Percentiles rank a stretch among this genome's conserved stretches.
Evolutionary conservation across 2,888 invertebrate species (phyloP).

Genomic region (Melanostoma scalare): DNA sequence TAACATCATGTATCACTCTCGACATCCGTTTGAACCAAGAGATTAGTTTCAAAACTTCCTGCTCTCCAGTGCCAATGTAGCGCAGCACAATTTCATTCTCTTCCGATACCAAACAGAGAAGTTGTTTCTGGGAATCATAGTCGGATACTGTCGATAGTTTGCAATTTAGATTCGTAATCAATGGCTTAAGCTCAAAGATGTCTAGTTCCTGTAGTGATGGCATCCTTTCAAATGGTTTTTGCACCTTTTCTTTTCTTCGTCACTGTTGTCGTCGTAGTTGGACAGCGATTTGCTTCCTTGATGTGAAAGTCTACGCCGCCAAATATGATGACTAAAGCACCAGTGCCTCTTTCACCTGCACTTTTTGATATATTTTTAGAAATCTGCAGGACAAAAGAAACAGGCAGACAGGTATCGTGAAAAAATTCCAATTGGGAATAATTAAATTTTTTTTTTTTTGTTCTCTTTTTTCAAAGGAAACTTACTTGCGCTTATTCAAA

Average conservation of each 20-base stretch:
- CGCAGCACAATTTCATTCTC: conserved; percentile 81
- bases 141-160: conserved; percentile 81
- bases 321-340: conserved; percentile 36
- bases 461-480: conserved; percentile 6
- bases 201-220: conserved; percentile 75
- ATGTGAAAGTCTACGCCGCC: conserved; percentile 38
- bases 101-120: conserved; percentile 80
- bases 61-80: conserved; percentile 78
- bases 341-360: conserved; percentile 19
- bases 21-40: conserved; percentile 80
- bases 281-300: conserved; percentile 5
- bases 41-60: conserved; percentile 80
- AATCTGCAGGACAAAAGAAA: conserved; percentile 70
- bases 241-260: not conserved
- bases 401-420: conserved; percentile 47
- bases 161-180: conserved; percentile 81
- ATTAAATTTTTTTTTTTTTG: conserved; percentile 13
- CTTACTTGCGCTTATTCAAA: conserved; percentile 42
- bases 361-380: conserved; percentile 65
- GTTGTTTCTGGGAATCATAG: conserved; percentile 79
- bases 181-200: conserved; percentile 80
- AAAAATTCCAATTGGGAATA: conserved; percentile 4
- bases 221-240: conserved; percentile 48
- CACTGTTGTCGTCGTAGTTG: conserved; percentile 7
- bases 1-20: conserved; percentile 86